Percentiles rank a stretch among this genome's conserved stretches.
Conservation (phyloP, 92 coral and sea anemone species). For the Porites rus region DNA sequence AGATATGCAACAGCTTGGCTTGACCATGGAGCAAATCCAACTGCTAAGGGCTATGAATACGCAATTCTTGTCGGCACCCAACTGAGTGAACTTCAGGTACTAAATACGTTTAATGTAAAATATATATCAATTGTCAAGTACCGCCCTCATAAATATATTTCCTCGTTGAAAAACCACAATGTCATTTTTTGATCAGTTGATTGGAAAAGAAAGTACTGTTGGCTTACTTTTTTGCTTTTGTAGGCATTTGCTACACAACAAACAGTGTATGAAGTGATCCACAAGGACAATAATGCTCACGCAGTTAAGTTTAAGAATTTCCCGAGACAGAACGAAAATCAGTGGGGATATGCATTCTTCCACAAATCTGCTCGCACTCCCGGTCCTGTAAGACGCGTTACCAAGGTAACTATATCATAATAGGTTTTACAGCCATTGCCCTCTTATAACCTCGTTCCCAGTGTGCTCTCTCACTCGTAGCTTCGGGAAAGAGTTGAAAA, state of each 20-base stretch:
- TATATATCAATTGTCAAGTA: no score
- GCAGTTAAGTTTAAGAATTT: slow-evolving; percentile 26
- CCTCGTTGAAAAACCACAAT: no score
- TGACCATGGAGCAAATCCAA: slow-evolving; percentile 52
- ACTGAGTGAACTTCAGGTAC: neutral
- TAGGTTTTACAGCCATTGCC: no score
- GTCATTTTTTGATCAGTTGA: no score
- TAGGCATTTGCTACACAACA: neutral
- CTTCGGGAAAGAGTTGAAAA: no score
- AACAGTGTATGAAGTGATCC: slow-evolving; percentile 30
- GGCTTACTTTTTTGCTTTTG: neutral
- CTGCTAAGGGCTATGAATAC: slow-evolving; percentile 45
- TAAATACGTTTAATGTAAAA: no score
- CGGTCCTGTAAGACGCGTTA: slow-evolving; percentile 46
- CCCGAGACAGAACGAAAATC: neutral
- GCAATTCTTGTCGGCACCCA: slow-evolving; percentile 39
- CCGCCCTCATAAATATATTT: no score
- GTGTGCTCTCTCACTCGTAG: no score
- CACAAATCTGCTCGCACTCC: neutral
- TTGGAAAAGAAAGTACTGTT: no score
- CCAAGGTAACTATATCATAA: slow-evolving; percentile 15
- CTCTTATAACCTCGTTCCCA: no score
- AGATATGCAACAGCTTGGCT: slow-evolving; percentile 59
- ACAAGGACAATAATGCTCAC: slow-evolving; percentile 52
- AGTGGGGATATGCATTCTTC: slow-evolving; percentile 52